Evolutionary conservation across 2,888 invertebrate species (phyloP).

Genomic region (Mystacides longicornis): DNA sequence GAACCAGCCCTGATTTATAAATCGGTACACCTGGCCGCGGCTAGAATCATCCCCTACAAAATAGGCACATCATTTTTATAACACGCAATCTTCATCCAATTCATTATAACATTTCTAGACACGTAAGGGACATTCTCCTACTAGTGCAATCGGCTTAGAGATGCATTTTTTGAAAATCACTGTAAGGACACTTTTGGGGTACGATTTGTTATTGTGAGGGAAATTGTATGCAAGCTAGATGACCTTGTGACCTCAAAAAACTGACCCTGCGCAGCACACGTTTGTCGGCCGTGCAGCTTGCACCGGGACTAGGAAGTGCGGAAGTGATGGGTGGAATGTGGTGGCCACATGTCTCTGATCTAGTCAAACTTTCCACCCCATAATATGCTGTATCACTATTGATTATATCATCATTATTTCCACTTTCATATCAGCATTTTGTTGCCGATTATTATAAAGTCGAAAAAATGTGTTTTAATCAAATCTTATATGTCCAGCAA

Average conservation of each 20-base stretch:
- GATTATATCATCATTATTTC: too few species aligned
- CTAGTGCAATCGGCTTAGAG: not conserved
- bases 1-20: not conserved
- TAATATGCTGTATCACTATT: too few species aligned
- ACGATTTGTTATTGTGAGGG: slow-evolving; percentile 19
- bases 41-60: not conserved
- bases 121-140: not conserved
- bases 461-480: too few species aligned
- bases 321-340: too few species aligned
- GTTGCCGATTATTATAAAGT: too few species aligned
- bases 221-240: slow-evolving; percentile 19
- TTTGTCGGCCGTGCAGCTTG: slow-evolving; percentile 10
- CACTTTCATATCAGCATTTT: too few species aligned
- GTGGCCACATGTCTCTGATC: too few species aligned
- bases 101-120: not conserved
- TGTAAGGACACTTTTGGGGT: not conserved
- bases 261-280: slow-evolving; percentile 21
- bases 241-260: slow-evolving; percentile 26
- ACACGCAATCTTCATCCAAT: not conserved
- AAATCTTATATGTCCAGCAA: too few species aligned
- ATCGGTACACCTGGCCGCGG: slow-evolving; percentile 20
- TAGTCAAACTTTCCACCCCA: too few species aligned
- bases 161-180: not conserved
- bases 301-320: not conserved
- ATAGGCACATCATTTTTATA: not conserved